phyloP scores from a whole-genome alignment of 2,888 invertebrate genomes.

The Lochmaea capreae region DNA sequence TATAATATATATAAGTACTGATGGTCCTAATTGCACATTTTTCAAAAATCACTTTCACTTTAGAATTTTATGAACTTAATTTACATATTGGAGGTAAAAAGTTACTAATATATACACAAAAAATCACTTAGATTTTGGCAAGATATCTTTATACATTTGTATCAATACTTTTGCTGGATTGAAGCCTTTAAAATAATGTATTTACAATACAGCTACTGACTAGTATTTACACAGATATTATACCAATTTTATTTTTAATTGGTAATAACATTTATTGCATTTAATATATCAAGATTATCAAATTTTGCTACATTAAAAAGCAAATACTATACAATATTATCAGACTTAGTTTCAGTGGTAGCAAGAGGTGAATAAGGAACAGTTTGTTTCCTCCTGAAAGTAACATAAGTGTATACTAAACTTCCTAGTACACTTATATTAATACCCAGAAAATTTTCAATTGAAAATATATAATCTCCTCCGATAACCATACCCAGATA shows the following conservation, averaged over 20 bases:
- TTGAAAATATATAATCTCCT: slow-evolving; percentile 96
- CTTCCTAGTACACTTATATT: slow-evolving; percentile 94
- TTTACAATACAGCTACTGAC: neutral
- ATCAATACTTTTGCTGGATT: neutral
- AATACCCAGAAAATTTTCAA: slow-evolving; percentile 94
- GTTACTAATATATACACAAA: neutral
- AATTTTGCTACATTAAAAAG: neutral
- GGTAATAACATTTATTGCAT: neutral
- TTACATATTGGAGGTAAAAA: neutral
- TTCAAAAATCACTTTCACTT: neutral
- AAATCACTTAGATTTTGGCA: neutral
- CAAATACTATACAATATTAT: slow-evolving; percentile 64
- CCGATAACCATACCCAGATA: slow-evolving; percentile 98
- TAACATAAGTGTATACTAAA: slow-evolving; percentile 87
- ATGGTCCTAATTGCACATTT: neutral
- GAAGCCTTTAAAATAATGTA: neutral
- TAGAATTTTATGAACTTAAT: neutral
- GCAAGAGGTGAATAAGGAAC: slow-evolving; percentile 58
- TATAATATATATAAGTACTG: neutral
- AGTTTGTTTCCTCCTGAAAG: slow-evolving; percentile 76
- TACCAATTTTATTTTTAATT: neutral
- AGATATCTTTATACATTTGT: neutral
- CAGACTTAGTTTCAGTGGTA: slow-evolving; percentile 59
- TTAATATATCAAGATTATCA: neutral
- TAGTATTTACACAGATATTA: neutral